Percentiles rank a stretch among this genome's conserved stretches.
These are phyloP conservation scores for Serilophus lunatus DNA, from an alignment of 2,113 vertebrate species.

Conservation along the genomic window DNA sequence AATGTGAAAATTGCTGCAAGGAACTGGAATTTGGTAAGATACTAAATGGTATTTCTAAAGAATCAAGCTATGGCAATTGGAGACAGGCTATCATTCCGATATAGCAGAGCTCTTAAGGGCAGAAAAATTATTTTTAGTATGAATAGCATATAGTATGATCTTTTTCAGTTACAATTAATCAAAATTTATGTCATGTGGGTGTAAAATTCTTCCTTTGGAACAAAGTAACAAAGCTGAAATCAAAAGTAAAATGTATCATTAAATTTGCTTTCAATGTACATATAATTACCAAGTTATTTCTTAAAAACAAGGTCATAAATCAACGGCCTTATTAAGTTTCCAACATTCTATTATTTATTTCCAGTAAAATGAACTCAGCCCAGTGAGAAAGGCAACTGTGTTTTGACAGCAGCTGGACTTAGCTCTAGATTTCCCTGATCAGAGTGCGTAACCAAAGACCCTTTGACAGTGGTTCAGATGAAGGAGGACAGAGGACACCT, in stretches of 20 bases:
- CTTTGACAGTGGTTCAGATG: background rate
- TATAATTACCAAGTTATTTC: background rate
- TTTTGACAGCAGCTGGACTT: background rate
- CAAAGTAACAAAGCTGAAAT: background rate
- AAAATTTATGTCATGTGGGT: background rate
- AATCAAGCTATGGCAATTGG: background rate
- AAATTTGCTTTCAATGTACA: background rate
- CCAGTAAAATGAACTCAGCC: background rate
- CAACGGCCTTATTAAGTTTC: background rate
- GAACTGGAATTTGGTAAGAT: background rate
- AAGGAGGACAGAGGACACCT: background rate
- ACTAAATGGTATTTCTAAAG: slow-evolving; percentile 9
- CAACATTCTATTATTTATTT: background rate
- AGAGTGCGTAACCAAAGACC: background rate
- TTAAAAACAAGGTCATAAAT: background rate
- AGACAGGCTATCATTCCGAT: background rate
- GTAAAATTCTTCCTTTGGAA: background rate
- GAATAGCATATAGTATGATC: background rate
- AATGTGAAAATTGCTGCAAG: slow-evolving; percentile 30
- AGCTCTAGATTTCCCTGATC: background rate
- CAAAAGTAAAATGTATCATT: background rate
- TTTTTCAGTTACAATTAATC: background rate
- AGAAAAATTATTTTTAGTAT: background rate
- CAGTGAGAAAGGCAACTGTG: background rate
- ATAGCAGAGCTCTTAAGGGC: background rate